Conservation (phyloP, 1,140 invertebrate species). For the Meteorus sp. region DNA sequence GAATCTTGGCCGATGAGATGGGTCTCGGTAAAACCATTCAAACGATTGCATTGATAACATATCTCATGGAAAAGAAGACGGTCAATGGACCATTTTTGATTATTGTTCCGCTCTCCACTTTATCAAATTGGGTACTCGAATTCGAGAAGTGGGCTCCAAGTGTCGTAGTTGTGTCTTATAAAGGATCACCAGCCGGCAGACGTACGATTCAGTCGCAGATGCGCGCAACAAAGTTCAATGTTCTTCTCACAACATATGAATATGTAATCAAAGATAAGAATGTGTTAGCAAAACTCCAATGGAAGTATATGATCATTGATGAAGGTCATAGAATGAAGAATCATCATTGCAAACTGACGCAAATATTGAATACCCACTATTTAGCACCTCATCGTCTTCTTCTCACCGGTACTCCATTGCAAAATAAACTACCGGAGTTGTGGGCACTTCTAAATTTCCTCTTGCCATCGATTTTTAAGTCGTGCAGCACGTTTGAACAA, state of each 20-base stretch:
- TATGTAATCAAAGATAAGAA: conserved; percentile 98
- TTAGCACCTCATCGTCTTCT: conserved; percentile 91
- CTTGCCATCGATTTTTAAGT: conserved; percentile 97
- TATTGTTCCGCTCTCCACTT: conserved; percentile 95
- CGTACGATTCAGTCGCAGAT: conserved; percentile 85
- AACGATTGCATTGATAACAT: conserved; percentile 93
- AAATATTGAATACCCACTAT: conserved; percentile 95
- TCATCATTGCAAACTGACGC: conserved; percentile 98
- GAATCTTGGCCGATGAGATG: conserved; percentile 96
- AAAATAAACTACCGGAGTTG: conserved; percentile 96
- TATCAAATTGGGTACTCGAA: conserved; percentile 98
- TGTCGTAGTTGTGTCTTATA: conserved; percentile 92
- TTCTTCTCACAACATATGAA: conserved; percentile 96
- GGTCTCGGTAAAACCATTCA: conserved; percentile 96
- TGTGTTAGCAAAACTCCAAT: conserved; percentile 93
- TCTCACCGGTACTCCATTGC: conserved; percentile 94
- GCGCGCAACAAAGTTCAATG: conserved; percentile 93
- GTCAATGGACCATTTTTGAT: conserved; percentile 96
- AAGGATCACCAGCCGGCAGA: conserved; percentile 86
- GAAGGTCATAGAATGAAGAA: conserved; percentile 99
- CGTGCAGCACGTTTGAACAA: conserved; percentile 96
- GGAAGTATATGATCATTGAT: conserved; percentile 99
- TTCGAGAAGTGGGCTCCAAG: conserved; percentile 99
- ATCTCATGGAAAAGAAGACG: conserved; percentile 98
- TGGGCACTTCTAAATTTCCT: conserved; percentile 99